These are phyloP conservation scores for Anser brachyrhynchus DNA, from an alignment of 2,113 vertebrate species.

Conservation along the genomic window DNA sequence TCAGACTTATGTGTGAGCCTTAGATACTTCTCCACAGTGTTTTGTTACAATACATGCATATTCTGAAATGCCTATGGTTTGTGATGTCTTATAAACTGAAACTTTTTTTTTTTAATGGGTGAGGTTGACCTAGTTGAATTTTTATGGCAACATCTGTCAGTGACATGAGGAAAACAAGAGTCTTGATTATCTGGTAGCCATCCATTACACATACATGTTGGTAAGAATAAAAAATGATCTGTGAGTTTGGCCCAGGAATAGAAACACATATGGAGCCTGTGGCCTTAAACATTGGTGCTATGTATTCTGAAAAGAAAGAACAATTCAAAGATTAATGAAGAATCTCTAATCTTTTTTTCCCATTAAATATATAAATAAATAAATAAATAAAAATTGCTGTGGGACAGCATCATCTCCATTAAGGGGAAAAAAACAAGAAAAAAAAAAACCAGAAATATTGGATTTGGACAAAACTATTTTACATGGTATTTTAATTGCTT, in stretches of 20 bases:
- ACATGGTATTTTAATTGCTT: background rate
- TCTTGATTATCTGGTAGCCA: constrained; percentile 6
- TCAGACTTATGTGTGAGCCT: background rate
- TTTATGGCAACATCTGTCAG: constrained; percentile 44
- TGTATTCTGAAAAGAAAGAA: background rate
- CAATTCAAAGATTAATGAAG: background rate
- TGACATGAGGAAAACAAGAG: constrained; percentile 4
- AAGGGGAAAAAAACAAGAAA: background rate
- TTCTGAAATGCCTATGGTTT: background rate
- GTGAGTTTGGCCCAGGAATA: background rate
- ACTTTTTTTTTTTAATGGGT: background rate
- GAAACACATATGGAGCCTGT: background rate
- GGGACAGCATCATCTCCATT: background rate
- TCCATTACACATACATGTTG: background rate
- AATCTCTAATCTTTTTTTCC: background rate
- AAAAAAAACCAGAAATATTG: background rate
- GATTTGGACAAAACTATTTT: background rate
- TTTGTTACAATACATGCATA: background rate
- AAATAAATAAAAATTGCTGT: background rate
- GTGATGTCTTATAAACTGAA: background rate
- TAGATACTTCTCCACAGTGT: background rate
- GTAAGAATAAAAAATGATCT: constrained; percentile 24
- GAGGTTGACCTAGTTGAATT: background rate
- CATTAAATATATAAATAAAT: background rate
- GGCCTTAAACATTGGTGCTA: background rate